Base-by-base conservation (phyloP, 2,888 invertebrate genomes). In the Dromius quadrimaculatus region DNA sequence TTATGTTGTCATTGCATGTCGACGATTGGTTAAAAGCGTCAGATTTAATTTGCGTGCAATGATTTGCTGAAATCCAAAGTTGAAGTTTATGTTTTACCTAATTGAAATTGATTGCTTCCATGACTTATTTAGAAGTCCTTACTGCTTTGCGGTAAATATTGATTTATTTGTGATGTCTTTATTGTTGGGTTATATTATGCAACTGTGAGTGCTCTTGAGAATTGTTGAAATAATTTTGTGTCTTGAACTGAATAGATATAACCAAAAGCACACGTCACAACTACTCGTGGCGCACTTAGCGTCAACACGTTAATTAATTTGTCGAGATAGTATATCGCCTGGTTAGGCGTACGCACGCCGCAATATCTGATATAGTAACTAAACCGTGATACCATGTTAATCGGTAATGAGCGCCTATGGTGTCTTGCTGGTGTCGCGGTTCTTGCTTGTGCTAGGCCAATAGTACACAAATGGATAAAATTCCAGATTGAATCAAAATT, bases 301-400 rank as follows among this genome's bases (percentile, higher is more conserved):
- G 47, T 20, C 47, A 22, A 15, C 47, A n/a, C 59, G 59, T 36
- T 59, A 59, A 59, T 59, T 59, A 59, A 59, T 59, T 59, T 59
- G 59, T 59, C 59, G 59, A 59, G 59, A 59, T 59, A 59, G 59
- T 36, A 36, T 59, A 59, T 59, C 59, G 59, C 20, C 11, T 34
- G 17, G 28, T 59, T 47, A 47, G 47, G 11, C 19, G 4, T 47
- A 22, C 47, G 47, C 47, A n/a, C 47, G 38, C 59, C 19, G 22
- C 59, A 34, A 59, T 59, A 34, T 59, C 59, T 20, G 59, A 59
- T 59, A 59, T 19, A 28, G 23, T 6, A 23, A 54, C 66, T 66
- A 47, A 23, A 54, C 66, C 63, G 66, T 66, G 57, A 66, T 66
- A 57, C 41, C 66, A 66, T 66, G 66, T 66, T 57, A 66, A 66